Conservation (phyloP, 2,113 vertebrate genomes). For the Abramis brama region DNA sequence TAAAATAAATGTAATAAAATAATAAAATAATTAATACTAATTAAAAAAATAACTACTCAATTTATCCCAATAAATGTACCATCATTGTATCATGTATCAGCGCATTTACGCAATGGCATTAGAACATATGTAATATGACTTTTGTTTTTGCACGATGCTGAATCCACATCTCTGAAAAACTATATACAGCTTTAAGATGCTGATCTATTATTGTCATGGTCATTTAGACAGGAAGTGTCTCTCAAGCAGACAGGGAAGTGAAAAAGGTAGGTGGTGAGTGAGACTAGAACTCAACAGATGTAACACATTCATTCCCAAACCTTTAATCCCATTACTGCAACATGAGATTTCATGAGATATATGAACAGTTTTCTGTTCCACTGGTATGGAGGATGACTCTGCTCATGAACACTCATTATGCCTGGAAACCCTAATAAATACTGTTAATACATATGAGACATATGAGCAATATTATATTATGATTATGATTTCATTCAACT, state of each 20-base stretch:
- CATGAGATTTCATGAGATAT: no score
- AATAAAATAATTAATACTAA: no score
- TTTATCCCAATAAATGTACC: background rate
- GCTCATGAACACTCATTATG: no score
- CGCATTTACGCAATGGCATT: background rate
- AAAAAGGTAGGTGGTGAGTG: background rate
- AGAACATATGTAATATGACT: background rate
- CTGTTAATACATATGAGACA: background rate
- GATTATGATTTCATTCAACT: background rate
- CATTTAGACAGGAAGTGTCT: conserved; percentile 14
- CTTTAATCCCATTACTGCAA: conserved; percentile 29
- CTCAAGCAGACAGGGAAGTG: conserved; percentile 31
- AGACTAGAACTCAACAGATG: background rate
- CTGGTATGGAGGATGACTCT: background rate
- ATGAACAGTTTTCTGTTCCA: conserved; percentile 17
- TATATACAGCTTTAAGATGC: background rate
- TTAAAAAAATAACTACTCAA: no score
- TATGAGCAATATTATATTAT: background rate
- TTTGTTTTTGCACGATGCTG: background rate
- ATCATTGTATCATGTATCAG: background rate
- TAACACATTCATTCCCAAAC: background rate
- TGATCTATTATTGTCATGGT: background rate
- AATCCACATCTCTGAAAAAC: background rate
- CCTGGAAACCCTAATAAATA: background rate
- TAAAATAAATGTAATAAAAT: no score